These are phyloP conservation scores for Drosophila multiciliata DNA, from an alignment of 2,888 invertebrate species.

Conservation along the genomic window DNA sequence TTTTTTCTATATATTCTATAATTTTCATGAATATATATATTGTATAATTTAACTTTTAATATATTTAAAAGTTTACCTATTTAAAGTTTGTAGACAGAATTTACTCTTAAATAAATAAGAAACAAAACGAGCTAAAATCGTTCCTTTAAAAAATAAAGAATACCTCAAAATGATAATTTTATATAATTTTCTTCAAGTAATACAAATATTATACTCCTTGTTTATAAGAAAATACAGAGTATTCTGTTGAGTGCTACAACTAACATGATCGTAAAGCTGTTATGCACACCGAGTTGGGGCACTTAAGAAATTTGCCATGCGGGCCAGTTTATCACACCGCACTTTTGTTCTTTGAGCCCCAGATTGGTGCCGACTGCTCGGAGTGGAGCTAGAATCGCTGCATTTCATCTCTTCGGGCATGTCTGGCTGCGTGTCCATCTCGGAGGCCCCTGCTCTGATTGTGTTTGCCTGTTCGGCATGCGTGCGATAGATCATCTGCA, in stretches of 20 bases:
- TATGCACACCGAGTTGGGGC: slow-evolving; percentile 13
- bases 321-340: slow-evolving; percentile 59
- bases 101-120: not conserved
- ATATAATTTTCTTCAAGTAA: not conserved
- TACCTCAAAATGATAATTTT: too few species aligned
- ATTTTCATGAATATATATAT: too few species aligned
- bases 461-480: slow-evolving; percentile 69
- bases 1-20: too few species aligned
- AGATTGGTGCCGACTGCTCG: slow-evolving; percentile 7
- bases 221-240: not conserved
- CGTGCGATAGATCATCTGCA: slow-evolving; percentile 77
- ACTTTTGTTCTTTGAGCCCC: slow-evolving; percentile 23
- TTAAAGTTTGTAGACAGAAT: not conserved
- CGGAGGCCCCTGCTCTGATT: slow-evolving; percentile 62
- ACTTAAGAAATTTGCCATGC: slow-evolving; percentile 39
- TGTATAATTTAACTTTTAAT: not conserved
- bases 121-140: not conserved
- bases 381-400: slow-evolving; percentile 14
- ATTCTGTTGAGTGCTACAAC: slow-evolving; percentile 1
- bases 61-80: too few species aligned
- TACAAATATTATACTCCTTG: not conserved
- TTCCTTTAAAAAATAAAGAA: not conserved
- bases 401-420: slow-evolving; percentile 43
- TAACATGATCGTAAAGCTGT: slow-evolving; percentile 23
- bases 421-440: slow-evolving; percentile 51